phyloP scores from a whole-genome alignment of 2,113 vertebrate genomes.

The Microcebus tavaratra region DNA sequence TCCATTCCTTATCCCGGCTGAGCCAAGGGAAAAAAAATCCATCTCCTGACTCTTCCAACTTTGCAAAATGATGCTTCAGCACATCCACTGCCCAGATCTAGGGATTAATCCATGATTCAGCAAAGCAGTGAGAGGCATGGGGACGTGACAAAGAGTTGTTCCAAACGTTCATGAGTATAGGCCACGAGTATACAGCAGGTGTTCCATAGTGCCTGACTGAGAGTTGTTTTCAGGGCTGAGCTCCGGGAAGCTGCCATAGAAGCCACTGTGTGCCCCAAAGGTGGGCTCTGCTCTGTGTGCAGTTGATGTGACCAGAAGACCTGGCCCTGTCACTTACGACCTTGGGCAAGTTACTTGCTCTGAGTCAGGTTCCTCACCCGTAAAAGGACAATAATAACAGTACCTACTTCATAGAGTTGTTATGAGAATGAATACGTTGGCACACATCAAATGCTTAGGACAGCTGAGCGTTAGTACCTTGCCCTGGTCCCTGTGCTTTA shows the following conservation, averaged over 20 bases:
- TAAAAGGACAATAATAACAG: accelerated
- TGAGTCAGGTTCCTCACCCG: neutral
- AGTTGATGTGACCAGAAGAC: neutral
- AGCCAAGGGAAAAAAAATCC: neutral
- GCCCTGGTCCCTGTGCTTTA: neutral
- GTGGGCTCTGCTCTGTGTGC: neutral
- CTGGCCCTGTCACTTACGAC: neutral
- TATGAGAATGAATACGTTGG: neutral
- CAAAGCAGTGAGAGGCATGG: neutral
- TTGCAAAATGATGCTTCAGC: slow-evolving; percentile 13
- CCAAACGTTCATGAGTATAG: neutral
- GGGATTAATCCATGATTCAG: neutral
- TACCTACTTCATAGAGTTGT: neutral
- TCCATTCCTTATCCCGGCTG: neutral
- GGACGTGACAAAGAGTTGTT: neutral
- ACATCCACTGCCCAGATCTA: neutral
- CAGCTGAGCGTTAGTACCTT: neutral
- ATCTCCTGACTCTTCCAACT: neutral
- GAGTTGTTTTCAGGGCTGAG: neutral
- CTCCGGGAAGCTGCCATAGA: neutral
- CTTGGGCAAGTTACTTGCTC: neutral
- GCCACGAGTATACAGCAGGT: neutral
- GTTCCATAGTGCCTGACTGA: neutral
- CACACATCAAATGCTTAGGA: neutral
- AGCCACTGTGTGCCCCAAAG: neutral